These are phyloP conservation scores for Meloidogyne hapla DNA, from an alignment of 1,140 invertebrate species.

Conservation along the genomic window DNA sequence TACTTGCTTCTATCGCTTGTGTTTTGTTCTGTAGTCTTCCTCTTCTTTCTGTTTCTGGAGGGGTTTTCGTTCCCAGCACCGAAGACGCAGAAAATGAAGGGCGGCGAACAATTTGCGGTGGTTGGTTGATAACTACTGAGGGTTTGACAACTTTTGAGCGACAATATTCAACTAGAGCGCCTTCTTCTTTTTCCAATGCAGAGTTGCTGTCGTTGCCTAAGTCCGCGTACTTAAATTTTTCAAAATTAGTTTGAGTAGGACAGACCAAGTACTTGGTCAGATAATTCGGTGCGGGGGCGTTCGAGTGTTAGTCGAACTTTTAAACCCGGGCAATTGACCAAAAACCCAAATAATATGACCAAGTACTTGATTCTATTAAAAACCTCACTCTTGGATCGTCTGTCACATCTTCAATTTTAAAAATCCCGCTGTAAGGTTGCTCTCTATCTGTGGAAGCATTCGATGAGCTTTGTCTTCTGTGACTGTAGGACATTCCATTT, in stretches of 20 bases:
- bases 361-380: conserved; percentile 6
- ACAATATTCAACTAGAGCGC: conserved; percentile 54
- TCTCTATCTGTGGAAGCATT: not conserved
- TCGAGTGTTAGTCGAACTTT: not conserved
- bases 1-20: conserved; percentile 2
- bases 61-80: conserved; percentile 4
- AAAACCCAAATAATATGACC: too few species aligned
- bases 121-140: conserved; percentile 20
- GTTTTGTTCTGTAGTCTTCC: conserved; percentile 8
- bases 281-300: too few species aligned
- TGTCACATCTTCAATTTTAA: conserved; percentile 60
- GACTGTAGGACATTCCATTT: not conserved
- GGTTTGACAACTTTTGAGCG: conserved; percentile 30
- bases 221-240: conserved; percentile 48
- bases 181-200: conserved; percentile 32
- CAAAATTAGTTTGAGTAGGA: conserved; percentile 29
- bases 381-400: conserved; percentile 59
- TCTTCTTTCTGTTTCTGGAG: conserved; percentile 5
- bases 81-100: conserved; percentile 13
- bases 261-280: not conserved
- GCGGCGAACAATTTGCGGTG: conserved; percentile 16
- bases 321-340: not conserved
- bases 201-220: conserved; percentile 36
- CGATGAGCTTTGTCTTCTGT: not conserved
- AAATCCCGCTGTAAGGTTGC: conserved; percentile 18